Evolutionary conservation across 2,113 vertebrate genomes (phyloP).

Genomic region (Pelvicachromis taeniatus): DNA sequence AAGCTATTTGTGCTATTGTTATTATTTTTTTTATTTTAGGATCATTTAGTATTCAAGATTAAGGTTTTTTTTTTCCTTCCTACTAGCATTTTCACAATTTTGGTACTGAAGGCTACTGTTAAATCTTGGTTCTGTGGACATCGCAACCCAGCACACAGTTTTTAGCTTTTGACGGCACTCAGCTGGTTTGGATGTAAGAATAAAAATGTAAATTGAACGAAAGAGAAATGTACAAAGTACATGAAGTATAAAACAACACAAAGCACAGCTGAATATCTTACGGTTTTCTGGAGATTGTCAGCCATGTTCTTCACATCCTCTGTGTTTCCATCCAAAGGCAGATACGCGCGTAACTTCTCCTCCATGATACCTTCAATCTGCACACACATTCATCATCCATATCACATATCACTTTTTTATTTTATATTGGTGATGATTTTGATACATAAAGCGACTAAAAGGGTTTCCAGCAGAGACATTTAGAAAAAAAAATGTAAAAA

Average conservation of each 20-base stretch:
- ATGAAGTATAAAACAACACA: neutral
- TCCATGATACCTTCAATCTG: neutral
- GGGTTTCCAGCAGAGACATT: neutral
- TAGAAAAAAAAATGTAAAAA: too few species aligned
- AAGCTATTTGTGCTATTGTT: neutral
- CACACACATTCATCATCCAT: neutral
- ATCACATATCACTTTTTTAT: neutral
- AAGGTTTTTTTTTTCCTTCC: neutral
- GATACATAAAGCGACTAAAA: neutral
- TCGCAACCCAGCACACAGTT: neutral
- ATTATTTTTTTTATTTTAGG: neutral
- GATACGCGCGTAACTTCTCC: accelerated
- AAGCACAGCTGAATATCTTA: neutral
- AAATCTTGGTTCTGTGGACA: neutral
- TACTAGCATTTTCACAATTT: neutral
- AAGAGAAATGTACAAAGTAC: neutral
- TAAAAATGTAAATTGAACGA: neutral
- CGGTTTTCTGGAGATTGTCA: neutral
- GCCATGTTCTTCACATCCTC: neutral
- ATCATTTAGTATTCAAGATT: neutral
- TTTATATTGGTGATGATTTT: neutral
- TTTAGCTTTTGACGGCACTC: neutral
- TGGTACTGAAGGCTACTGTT: neutral
- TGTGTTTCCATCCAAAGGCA: neutral
- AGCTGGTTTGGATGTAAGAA: neutral